Base-by-base conservation (phyloP, 2,888 invertebrate genomes). In the Cerastis rubricosa region DNA sequence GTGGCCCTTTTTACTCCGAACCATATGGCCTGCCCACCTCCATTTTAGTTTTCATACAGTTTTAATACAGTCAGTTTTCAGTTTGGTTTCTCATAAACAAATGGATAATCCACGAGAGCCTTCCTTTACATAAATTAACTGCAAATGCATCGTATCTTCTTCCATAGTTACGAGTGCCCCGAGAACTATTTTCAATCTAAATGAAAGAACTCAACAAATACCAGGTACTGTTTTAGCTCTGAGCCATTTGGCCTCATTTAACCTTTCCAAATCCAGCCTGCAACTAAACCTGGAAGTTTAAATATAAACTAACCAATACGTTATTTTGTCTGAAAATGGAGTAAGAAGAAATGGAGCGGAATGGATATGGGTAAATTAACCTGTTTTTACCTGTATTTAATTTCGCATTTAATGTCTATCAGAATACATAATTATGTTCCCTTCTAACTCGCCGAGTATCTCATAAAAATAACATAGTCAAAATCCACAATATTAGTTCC, bases 261-360 rank as follows among this genome's bases (percentile, higher is more conserved):
- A 54, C 22, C 59, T 61, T 35, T 54, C 22, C 14, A 11, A 54
- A 63, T 67, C 12, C 29, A 69, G 47, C 3, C 25, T 59, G 2
- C 54, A 81, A 77, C 68, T 77, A 69, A 71, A 76, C 51, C 22
- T 25, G 14, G 8, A 65, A 65, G 59, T 71, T 68, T 59, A 54
- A 76, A 63, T 63, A 49, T 81, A 63, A 54, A 70, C 43, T 14
- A n/a, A 54, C 4, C 29, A 47, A 61, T 51, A 54, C 9, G 40
- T 59, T 73, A 61, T 73, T 59, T 79, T 5, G 61, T 47, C 51
- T 54, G 51, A 14, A 45, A 43, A 40, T 45, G 19, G 22, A 45
- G 35, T 11, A 59, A 6, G 2, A n/a, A 67, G 8, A 51, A 66
- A 72, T 66, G 25, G 35, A 59, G 29, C 19, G 0, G 1, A n/a